Evolutionary conservation across 2,888 invertebrate species (phyloP).

Genomic region (Fragum whitleyi): DNA sequence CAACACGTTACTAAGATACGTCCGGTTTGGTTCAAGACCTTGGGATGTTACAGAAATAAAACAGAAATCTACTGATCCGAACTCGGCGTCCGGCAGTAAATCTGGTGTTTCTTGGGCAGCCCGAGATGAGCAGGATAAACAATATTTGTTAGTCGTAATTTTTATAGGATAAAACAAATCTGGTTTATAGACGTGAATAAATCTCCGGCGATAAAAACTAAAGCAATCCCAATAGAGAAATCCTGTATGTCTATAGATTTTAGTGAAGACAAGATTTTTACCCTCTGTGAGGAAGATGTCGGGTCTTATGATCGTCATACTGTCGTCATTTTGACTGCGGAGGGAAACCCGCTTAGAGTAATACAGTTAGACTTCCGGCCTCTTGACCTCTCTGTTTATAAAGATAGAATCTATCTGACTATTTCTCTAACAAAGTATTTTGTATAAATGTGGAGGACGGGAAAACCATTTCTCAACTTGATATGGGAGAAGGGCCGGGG

Average conservation of each 20-base stretch:
- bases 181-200: conserved; percentile 1
- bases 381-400: background rate
- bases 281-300: background rate
- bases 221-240: background rate
- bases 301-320: background rate
- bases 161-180: background rate
- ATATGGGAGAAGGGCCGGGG: background rate
- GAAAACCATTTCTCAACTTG: background rate
- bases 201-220: background rate
- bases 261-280: conserved; percentile 11
- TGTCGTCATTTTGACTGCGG: background rate
- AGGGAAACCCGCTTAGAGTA: background rate
- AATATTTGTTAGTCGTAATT: background rate
- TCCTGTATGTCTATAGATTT: background rate
- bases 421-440: background rate
- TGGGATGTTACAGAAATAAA: conserved; percentile 14
- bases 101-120: background rate
- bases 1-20: conserved; percentile 8
- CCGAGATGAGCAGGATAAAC: background rate
- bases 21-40: background rate
- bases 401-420: background rate
- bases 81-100: conserved; percentile 6
- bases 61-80: background rate
- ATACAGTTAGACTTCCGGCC: background rate
- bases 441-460: conserved; percentile 5